A percentile compares a stretch with the other conserved stretches of the same genome.
These are phyloP conservation scores for Rhagonycha fulva DNA, from an alignment of 2,888 invertebrate genomes.

Conservation along the genomic window DNA sequence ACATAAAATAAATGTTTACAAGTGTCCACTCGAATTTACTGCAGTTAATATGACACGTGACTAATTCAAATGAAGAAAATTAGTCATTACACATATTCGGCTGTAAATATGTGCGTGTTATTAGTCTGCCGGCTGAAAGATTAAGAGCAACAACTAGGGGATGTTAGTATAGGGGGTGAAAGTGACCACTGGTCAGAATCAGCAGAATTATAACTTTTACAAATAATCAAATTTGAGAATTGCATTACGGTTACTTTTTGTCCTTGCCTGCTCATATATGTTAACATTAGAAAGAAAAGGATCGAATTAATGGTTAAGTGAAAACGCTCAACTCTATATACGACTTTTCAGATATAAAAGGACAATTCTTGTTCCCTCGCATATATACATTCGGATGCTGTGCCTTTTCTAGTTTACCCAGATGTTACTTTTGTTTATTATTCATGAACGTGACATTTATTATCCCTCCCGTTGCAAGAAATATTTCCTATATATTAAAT, in stretches of 20 bases:
- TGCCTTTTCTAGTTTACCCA: conserved; percentile 40
- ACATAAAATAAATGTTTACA: conserved; percentile 9
- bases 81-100: conserved; percentile 48
- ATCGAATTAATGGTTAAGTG: conserved; percentile 24
- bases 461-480: conserved; percentile 24
- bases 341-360: conserved; percentile 33
- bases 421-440: conserved; percentile 41
- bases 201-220: conserved; percentile 30
- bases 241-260: conserved; percentile 15
- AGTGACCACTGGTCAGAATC: conserved; percentile 51
- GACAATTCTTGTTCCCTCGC: conserved; percentile 36
- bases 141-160: conserved; percentile 53
- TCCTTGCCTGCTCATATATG: conserved; percentile 10
- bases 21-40: conserved; percentile 10
- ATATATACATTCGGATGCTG: conserved; percentile 31
- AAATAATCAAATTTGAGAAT: conserved; percentile 29
- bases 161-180: conserved; percentile 45
- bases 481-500: conserved; percentile 25
- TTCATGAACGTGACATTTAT: conserved; percentile 35
- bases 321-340: conserved; percentile 26
- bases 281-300: conserved; percentile 9
- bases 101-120: conserved; percentile 38
- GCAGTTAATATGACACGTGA: conserved; percentile 17
- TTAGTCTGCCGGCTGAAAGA: conserved; percentile 53
- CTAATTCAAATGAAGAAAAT: conserved; percentile 39